Conservation (phyloP, 2,888 invertebrate genomes). For the Agonopterix arenella region DNA sequence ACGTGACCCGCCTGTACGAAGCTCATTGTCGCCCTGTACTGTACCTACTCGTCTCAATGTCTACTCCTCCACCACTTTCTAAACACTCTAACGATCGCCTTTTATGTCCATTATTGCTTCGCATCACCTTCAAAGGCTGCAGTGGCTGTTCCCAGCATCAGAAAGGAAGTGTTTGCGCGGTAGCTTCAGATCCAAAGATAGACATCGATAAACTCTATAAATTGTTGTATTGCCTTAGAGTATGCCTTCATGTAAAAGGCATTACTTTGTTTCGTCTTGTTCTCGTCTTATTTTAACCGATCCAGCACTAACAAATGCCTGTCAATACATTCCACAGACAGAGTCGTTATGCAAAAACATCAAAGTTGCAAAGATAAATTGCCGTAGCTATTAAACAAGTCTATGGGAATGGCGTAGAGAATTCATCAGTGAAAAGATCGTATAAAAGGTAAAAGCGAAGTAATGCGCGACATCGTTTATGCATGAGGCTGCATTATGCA, state of each 20-base stretch:
- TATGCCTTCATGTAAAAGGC: too few species aligned
- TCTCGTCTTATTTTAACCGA: too few species aligned
- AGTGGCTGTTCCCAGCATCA: too few species aligned
- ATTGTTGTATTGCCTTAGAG: too few species aligned
- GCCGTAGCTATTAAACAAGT: slow-evolving; percentile 26
- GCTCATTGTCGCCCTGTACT: slow-evolving; percentile 28
- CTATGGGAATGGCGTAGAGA: slow-evolving; percentile 19
- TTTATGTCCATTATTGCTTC: background rate
- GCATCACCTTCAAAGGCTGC: too few species aligned
- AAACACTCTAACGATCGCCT: slow-evolving; percentile 29
- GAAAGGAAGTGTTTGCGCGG: too few species aligned
- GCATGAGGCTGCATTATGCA: slow-evolving; percentile 64
- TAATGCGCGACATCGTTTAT: slow-evolving; percentile 57
- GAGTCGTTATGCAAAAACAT: background rate
- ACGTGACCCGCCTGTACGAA: slow-evolving; percentile 53
- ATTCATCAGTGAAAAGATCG: slow-evolving; percentile 34
- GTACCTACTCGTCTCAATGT: slow-evolving; percentile 32
- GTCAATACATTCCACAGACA: slow-evolving; percentile 2
- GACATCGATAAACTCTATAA: too few species aligned
- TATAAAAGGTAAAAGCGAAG: slow-evolving; percentile 43
- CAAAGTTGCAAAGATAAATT: slow-evolving; percentile 24
- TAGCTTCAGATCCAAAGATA: too few species aligned
- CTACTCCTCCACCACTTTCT: slow-evolving; percentile 38
- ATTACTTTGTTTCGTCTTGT: too few species aligned
- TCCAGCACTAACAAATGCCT: slow-evolving; percentile 8